Base-by-base conservation (phyloP, 2,888 invertebrate species). In the Anaspis maculata region DNA sequence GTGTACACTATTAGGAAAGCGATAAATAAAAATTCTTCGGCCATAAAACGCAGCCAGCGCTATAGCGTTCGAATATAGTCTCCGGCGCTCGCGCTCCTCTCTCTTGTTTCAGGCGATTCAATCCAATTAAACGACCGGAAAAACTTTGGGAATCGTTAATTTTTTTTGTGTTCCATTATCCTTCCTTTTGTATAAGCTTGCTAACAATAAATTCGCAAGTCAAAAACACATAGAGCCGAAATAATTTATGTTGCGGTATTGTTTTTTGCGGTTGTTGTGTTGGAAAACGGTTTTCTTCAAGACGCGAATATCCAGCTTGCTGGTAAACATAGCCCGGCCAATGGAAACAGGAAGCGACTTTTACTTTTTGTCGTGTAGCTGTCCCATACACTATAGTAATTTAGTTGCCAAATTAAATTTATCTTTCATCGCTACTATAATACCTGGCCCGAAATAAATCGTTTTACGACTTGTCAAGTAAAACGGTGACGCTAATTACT, bases 81-180 rank as follows among this genome's bases (percentile, higher is more conserved):
- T 42, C 32, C 29, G 22, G 19, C 19, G 42, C 45, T 29, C 10
- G 6, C n/a, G n/a, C n/a, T n/a, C 41, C 49, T 42, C 42, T 50
- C 54, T 49, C 52, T 51, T 51, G 53, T 60, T 61, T 56, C 52
- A 49, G 22, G 59, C 59, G 49, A 59, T 60, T 61, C 60, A 52
- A 58, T 62, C 58, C 61, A 63, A 63, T 63, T 63, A 63, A 63
- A 63, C 59, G 59, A 55, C 57, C 59, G 60, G 60, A 61, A 62
- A 62, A 63, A 62, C 59, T 59, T 57, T 46, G 46, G 9, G 51
- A 59, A 62, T 60, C 61, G 61, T 61, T 63, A 62, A 60, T 60
- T 63, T 61, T 61, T 61, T 62, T 37, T 39, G 37, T 34, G n/a
- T 31, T 25, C 25, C 15, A 12, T 25, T 34, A 15, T 43, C 45